phyloP scores from a whole-genome alignment of 2,888 invertebrate species.

The Phyllotreta cruciferae region DNA sequence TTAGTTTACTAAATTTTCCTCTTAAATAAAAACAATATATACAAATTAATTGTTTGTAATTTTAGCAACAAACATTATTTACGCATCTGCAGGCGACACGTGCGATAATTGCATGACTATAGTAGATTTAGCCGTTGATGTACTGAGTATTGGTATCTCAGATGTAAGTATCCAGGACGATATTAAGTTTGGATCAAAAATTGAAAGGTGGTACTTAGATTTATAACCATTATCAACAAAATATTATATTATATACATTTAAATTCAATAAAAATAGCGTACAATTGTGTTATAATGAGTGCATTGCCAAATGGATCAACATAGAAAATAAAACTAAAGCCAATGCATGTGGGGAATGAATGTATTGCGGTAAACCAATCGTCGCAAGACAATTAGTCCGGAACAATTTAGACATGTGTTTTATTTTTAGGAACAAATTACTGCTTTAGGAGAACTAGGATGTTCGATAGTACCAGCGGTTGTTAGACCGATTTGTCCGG shows the following conservation, averaged over 20 bases:
- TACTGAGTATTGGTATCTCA: constrained; percentile 6
- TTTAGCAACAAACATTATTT: not conserved
- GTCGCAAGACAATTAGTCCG: too few relatives aligned
- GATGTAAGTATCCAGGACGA: constrained; percentile 6
- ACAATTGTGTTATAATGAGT: too few relatives aligned
- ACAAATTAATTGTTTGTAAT: not conserved
- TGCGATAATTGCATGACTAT: constrained; percentile 7
- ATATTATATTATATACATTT: constrained; percentile 2
- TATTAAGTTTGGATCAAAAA: too few relatives aligned
- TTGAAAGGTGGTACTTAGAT: too few relatives aligned
- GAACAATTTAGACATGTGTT: too few relatives aligned
- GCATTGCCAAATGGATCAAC: too few relatives aligned
- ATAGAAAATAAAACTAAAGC: too few relatives aligned
- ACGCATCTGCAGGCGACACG: not conserved
- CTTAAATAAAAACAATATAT: not conserved
- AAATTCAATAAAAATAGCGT: not conserved
- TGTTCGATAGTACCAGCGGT: not conserved
- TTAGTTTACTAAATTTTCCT: not conserved
- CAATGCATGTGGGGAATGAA: too few relatives aligned
- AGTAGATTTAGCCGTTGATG: not conserved
- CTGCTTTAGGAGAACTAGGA: constrained; percentile 4
- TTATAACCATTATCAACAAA: too few relatives aligned
- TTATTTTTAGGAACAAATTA: constrained; percentile 15
- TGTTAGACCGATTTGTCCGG: not conserved
- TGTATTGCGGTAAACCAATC: too few relatives aligned